These are phyloP conservation scores for Lutjanus argentimaculatus DNA, from an alignment of 2,797 vertebrate species.

Conservation along the genomic window DNA sequence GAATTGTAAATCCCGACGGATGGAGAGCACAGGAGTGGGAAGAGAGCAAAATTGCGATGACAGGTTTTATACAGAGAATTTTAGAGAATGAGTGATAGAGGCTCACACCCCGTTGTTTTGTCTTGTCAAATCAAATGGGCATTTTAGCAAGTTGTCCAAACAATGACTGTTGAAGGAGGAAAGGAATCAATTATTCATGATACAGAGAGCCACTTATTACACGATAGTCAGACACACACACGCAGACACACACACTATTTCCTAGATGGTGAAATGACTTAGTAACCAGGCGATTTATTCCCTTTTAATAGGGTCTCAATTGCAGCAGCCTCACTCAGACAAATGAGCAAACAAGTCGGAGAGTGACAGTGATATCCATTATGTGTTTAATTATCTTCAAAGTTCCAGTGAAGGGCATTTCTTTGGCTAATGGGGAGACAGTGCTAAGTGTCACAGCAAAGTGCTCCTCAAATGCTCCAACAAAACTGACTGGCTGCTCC, in stretches of 20 bases:
- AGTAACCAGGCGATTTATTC: constrained; percentile 87
- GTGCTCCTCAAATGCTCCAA: constrained; percentile 79
- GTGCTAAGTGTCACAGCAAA: constrained; percentile 83
- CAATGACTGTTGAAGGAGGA: constrained; percentile 77
- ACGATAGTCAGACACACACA: constrained; percentile 54
- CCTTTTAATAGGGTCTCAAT: constrained; percentile 87
- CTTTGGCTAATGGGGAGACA: constrained; percentile 86
- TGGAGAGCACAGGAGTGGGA: constrained; percentile 47
- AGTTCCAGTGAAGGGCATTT: constrained; percentile 89
- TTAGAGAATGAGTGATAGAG: constrained; percentile 58
- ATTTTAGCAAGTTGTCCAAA: constrained; percentile 81
- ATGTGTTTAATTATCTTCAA: constrained; percentile 91
- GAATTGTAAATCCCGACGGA: constrained; percentile 57
- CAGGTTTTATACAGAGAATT: constrained; percentile 54
- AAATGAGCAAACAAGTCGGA: constrained; percentile 88
- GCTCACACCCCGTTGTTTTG: constrained; percentile 67
- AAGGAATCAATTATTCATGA: constrained; percentile 84
- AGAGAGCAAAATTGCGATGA: constrained; percentile 52
- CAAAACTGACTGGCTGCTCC: constrained; percentile 75
- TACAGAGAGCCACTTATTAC: constrained; percentile 78
- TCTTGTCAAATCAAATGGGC: constrained; percentile 80
- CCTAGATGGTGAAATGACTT: constrained; percentile 87
- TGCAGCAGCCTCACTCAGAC: constrained; percentile 83
- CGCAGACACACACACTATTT: constrained; percentile 64
- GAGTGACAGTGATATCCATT: constrained; percentile 90